A percentile compares a stretch with the other conserved stretches of the same genome.
Conservation (phyloP, 2,113 vertebrate genomes). For the Promerops cafer region DNA sequence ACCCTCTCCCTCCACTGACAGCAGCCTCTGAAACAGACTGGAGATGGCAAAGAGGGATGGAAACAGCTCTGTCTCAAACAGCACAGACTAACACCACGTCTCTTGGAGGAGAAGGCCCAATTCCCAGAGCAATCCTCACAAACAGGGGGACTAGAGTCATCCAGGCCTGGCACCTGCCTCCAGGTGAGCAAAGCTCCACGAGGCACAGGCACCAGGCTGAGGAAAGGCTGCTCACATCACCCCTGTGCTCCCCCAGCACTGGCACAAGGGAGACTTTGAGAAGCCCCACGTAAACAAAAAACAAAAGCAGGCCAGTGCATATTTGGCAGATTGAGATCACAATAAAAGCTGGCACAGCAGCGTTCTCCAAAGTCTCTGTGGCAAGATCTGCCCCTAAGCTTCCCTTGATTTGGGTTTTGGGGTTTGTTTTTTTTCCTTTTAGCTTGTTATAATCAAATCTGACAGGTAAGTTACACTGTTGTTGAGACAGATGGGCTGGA, state of each 20-base stretch:
- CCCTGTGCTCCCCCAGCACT: fast-evolving
- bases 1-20: neutral
- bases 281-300: neutral
- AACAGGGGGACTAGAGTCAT: fast-evolving
- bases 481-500: neutral
- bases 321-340: neutral
- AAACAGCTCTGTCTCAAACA: neutral
- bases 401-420: neutral
- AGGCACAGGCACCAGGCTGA: fast-evolving
- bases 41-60: neutral
- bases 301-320: neutral
- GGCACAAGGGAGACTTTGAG: neutral
- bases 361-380: neutral
- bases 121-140: neutral
- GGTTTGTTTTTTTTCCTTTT: neutral
- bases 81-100: neutral
- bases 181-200: neutral
- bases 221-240: neutral
- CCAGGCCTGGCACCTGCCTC: neutral
- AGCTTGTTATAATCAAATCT: neutral
- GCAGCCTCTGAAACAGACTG: neutral
- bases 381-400: neutral
- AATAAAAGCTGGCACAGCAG: neutral
- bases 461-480: neutral
- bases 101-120: neutral